A percentile compares a stretch with the other conserved stretches of the same genome.
Conservation (phyloP, 1,140 invertebrate species). For the Drosophila pachea region DNA sequence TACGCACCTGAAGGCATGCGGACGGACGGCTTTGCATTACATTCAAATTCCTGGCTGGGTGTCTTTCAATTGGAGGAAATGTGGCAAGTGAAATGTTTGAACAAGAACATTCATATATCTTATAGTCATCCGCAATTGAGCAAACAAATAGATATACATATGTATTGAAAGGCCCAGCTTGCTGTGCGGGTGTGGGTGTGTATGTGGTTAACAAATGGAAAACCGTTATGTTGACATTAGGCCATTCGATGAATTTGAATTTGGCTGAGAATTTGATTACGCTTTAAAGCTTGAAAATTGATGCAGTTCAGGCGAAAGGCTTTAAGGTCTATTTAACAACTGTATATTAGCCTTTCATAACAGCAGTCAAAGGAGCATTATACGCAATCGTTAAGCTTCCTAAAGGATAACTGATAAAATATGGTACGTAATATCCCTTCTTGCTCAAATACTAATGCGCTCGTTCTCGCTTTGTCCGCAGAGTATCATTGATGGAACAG, state of each 20-base stretch:
- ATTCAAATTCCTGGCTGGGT: conserved; percentile 10
- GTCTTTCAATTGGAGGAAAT: neutral
- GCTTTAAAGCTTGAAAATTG: no score
- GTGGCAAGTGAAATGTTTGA: conserved; percentile 25
- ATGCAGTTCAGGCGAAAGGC: no score
- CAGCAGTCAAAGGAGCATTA: no score
- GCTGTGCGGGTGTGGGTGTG: conserved; percentile 4
- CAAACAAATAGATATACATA: conserved; percentile 48
- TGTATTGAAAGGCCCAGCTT: neutral
- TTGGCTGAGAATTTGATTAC: no score
- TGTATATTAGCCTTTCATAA: no score
- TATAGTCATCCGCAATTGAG: conserved; percentile 30
- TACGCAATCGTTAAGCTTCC: no score
- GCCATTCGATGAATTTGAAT: neutral
- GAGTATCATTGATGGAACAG: no score
- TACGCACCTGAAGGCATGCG: conserved; percentile 3
- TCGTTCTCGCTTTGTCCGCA: no score
- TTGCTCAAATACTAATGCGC: no score
- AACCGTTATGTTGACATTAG: conserved; percentile 43
- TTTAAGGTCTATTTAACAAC: no score
- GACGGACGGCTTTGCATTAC: neutral
- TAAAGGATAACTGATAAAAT: no score
- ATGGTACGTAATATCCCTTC: no score
- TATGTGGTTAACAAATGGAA: conserved; percentile 50
- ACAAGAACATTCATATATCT: conserved; percentile 30